Percentiles rank a stretch among this genome's conserved stretches.
These are phyloP conservation scores for Acyrthosiphon pisum DNA, from an alignment of 1,140 invertebrate species.

Conservation along the genomic window DNA sequence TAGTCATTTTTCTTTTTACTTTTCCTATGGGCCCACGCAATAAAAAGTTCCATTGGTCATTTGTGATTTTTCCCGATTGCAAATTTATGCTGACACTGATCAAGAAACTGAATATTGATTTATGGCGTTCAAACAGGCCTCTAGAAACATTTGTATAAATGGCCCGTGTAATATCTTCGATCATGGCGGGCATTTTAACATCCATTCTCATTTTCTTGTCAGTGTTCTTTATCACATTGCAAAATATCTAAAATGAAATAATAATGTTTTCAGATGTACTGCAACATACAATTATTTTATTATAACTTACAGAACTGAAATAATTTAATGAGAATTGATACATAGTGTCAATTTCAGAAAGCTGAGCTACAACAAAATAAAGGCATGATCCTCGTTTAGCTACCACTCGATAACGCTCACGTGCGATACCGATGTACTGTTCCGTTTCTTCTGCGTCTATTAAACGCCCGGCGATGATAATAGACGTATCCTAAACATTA, in stretches of 20 bases:
- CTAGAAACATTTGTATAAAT: constrained; percentile 44
- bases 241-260: constrained; percentile 61
- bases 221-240: constrained; percentile 31
- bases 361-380: constrained; percentile 87
- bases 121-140: constrained; percentile 88
- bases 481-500: constrained; percentile 63
- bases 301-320: constrained; percentile 78
- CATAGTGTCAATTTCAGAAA: constrained; percentile 92
- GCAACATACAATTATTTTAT: constrained; percentile 69
- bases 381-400: constrained; percentile 86
- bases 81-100: constrained; percentile 78
- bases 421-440: constrained; percentile 77
- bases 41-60: constrained; percentile 76
- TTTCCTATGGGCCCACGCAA: constrained; percentile 69
- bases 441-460: constrained; percentile 68
- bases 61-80: constrained; percentile 67
- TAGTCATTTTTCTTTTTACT: constrained; percentile 62
- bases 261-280: constrained; percentile 26
- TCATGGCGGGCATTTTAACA: constrained; percentile 29
- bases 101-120: constrained; percentile 87
- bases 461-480: constrained; percentile 32
- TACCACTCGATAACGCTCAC: constrained; percentile 84
- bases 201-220: constrained; percentile 33
- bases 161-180: constrained; percentile 26
- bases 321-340: constrained; percentile 94